phyloP scores from a whole-genome alignment of 2,113 vertebrate genomes.

The Mus pahari region DNA sequence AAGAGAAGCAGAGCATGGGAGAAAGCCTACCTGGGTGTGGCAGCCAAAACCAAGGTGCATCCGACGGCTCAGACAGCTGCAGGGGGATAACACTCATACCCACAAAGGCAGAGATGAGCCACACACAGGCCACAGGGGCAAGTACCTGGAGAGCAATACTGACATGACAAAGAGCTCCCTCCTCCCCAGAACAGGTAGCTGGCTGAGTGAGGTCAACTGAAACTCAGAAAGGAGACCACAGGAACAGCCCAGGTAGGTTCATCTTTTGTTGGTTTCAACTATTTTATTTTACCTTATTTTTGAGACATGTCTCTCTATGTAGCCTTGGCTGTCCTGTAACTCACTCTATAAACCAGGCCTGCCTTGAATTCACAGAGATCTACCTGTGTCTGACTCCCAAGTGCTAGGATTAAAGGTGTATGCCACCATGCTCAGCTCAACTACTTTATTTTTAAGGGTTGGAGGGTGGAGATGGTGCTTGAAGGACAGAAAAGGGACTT shows the following conservation, averaged over 20 bases:
- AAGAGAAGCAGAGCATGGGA: background rate
- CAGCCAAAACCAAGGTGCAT: conserved; percentile 87
- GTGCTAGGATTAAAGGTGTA: background rate
- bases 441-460: background rate
- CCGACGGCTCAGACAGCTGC: conserved; percentile 65
- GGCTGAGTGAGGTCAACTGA: background rate
- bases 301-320: background rate
- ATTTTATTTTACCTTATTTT: background rate
- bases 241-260: background rate
- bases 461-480: background rate
- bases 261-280: background rate
- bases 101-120: conserved; percentile 85
- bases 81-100: conserved; percentile 61
- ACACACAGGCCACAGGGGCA: conserved; percentile 85
- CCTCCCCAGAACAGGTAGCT: background rate
- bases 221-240: background rate
- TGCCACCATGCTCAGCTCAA: background rate
- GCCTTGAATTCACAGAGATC: background rate
- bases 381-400: background rate
- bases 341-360: background rate
- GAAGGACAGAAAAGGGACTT: background rate
- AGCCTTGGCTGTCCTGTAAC: background rate
- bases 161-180: background rate
- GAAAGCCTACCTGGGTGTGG: conserved; percentile 86
- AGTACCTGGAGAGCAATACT: conserved; percentile 85